Evolutionary conservation across 2,113 vertebrate species (phyloP).

Genomic region (Oncorhynchus tshawytscha): DNA sequence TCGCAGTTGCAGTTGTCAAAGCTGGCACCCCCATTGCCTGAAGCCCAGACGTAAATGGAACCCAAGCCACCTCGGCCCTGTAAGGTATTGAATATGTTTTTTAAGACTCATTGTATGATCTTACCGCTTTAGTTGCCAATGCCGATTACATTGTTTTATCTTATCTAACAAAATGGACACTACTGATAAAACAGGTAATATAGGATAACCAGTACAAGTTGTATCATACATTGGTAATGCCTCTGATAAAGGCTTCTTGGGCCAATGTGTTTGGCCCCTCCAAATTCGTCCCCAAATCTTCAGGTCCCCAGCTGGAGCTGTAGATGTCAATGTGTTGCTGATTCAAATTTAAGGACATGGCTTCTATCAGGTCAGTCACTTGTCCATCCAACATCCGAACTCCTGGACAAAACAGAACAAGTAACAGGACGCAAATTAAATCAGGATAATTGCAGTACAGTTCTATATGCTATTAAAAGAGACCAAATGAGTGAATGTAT

Average conservation of each 20-base stretch:
- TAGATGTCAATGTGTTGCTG: conserved; percentile 78
- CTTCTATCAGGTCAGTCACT: conserved; percentile 73
- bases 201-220: background rate
- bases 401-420: conserved; percentile 47
- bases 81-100: background rate
- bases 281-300: conserved; percentile 69
- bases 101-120: background rate
- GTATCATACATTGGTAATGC: conserved; percentile 54
- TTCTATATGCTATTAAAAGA: too few species aligned
- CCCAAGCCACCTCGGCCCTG: conserved; percentile 79
- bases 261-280: conserved; percentile 70
- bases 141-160: background rate
- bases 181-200: background rate
- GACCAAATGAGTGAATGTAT: too few species aligned
- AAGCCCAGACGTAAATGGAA: conserved; percentile 80
- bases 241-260: conserved; percentile 62
- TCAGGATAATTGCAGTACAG: too few species aligned
- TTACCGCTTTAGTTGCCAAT: background rate
- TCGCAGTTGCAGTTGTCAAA: conserved; percentile 78
- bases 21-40: conserved; percentile 72
- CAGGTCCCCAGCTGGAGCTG: conserved; percentile 80
- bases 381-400: conserved; percentile 79
- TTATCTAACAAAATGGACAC: background rate
- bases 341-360: conserved; percentile 72
- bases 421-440: background rate